These are phyloP conservation scores for Microvelia longipes DNA, from an alignment of 1,140 invertebrate genomes.

Conservation along the genomic window DNA sequence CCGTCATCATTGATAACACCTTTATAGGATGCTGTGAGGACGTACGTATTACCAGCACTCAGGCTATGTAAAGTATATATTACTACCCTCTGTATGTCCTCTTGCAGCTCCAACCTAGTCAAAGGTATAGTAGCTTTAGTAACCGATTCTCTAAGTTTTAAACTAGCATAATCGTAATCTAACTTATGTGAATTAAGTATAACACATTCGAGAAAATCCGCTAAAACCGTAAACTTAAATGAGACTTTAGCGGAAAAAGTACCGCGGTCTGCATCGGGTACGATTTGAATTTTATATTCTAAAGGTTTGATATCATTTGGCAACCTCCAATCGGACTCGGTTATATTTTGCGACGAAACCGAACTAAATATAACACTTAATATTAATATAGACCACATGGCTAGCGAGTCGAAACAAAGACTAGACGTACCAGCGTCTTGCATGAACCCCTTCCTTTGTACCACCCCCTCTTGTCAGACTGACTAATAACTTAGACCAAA, in stretches of 20 bases:
- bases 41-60: background rate
- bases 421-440: no score
- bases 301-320: background rate
- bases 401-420: no score
- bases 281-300: background rate
- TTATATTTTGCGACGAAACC: background rate
- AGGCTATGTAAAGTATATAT: background rate
- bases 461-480: no score
- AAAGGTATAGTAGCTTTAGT: background rate
- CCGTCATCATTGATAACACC: conserved; percentile 6
- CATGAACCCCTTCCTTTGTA: no score
- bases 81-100: background rate
- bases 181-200: background rate
- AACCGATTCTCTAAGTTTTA: background rate
- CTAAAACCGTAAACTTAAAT: background rate
- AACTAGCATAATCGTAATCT: background rate
- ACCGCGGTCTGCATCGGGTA: background rate
- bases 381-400: no score
- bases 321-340: background rate
- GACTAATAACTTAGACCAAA: no score
- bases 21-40: background rate
- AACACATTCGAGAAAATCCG: background rate
- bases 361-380: no score
- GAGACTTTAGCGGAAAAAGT: background rate
- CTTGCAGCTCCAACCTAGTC: background rate